Evolutionary conservation across 2,888 invertebrate genomes (phyloP), one percentile per base, ranked within the genome.

Genomic region (Drosophila fulvimacula): DNA sequence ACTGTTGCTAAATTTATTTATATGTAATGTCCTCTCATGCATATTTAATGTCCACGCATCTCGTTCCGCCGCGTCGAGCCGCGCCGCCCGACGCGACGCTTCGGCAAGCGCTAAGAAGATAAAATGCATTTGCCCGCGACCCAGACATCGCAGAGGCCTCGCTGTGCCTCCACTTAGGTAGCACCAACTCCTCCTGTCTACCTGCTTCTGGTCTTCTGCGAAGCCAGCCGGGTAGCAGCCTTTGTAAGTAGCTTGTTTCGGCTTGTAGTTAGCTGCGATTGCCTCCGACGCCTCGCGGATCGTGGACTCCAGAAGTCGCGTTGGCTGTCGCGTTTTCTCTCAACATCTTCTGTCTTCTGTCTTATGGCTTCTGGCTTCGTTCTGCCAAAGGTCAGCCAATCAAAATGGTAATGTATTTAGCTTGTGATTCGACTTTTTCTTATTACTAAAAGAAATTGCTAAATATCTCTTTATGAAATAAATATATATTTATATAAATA

Each of bases 1-100:
- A 90, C 87, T 81, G 89, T 76, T 80, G 83, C 87, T 86, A 86
- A 88, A 90, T 90, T 85, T 85, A 90, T 85, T 85, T 86, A 90
- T 85, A 82, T 84, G 89, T 84, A 75, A 90, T 90, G 90, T 82
- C 83, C 90, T 76, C 87, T 85, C 84, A 85, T 85, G 84, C 89
- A 90, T 85, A 90, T 85, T 85, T 85, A 85, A 85, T 85, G 84
- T 88, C 75, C 90, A 85, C 90, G 84, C 90, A 84, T 82, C 88
- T 79, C 73, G 69, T 64, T 44, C 41, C 49, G 57, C 52, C 58
- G 55, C 24, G 24, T 48, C 58, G 55, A 2, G 24, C 24, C 24
- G 24, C 39, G 42, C 38, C 39, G 49, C 27, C 27, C 19, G 13
- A 36, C 1, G 46, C 46, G 49, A 32, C 11, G 49, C 49, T 7